Conservation (phyloP, 2,113 vertebrate species). For the Notiomystis cincta region DNA sequence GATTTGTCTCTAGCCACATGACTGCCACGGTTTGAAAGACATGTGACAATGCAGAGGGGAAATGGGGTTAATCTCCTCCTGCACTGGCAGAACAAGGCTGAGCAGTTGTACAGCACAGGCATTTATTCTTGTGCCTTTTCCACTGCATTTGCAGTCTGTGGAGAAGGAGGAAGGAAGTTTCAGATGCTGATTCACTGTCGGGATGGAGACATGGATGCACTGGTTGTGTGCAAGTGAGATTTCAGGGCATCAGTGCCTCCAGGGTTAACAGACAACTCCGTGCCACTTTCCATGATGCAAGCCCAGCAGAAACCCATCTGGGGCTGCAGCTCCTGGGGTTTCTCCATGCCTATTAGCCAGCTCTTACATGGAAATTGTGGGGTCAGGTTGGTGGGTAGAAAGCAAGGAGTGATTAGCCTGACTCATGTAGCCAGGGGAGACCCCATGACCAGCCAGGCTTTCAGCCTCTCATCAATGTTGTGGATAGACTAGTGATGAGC, state of each 20-base stretch:
- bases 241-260: background rate
- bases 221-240: background rate
- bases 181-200: background rate
- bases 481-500: background rate
- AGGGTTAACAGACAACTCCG: background rate
- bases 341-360: background rate
- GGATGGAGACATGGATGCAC: fast-evolving
- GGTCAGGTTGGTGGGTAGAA: background rate
- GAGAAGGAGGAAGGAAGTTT: background rate
- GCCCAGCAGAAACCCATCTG: background rate
- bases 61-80: background rate
- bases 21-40: background rate
- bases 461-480: background rate
- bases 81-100: background rate
- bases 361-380: background rate
- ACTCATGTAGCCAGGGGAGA: background rate
- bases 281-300: background rate
- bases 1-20: background rate
- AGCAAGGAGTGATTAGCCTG: background rate
- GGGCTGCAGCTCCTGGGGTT: background rate
- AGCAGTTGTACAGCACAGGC: background rate
- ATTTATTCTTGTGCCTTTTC: background rate
- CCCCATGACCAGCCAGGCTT: background rate
- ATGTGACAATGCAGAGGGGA: background rate
- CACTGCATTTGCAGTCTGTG: background rate